These are phyloP conservation scores for Ahaetulla prasina DNA, from an alignment of 2,113 vertebrate species.

Conservation along the genomic window DNA sequence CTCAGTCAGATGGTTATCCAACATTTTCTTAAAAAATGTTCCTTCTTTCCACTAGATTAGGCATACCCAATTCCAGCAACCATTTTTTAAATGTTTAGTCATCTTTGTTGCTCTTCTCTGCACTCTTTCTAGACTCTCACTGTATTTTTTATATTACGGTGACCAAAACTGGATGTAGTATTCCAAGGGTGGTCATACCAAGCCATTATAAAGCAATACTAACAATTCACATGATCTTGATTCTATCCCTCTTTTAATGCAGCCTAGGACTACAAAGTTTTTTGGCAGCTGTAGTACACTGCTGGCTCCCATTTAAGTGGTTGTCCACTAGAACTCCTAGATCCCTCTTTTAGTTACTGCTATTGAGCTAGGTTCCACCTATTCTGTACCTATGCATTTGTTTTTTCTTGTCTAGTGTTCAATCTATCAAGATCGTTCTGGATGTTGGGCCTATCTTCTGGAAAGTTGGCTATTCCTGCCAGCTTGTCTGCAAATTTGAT, in stretches of 20 bases:
- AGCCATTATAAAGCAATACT: background rate
- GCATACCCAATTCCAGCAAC: background rate
- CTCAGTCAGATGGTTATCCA: no score
- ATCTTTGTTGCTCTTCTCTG: background rate
- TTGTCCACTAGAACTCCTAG: background rate
- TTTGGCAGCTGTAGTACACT: background rate
- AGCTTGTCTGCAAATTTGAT: background rate
- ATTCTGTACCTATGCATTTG: background rate
- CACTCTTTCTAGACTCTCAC: background rate
- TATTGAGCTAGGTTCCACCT: background rate
- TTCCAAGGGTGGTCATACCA: background rate
- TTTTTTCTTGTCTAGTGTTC: background rate
- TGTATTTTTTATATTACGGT: background rate
- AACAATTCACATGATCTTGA: background rate
- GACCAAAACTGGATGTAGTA: background rate
- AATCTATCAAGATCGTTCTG: background rate
- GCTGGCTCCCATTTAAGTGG: background rate
- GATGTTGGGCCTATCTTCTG: background rate
- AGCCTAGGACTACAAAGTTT: background rate
- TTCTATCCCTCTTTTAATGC: background rate
- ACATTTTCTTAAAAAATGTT: no score
- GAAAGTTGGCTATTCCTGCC: background rate
- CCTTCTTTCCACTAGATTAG: background rate
- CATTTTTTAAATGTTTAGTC: background rate
- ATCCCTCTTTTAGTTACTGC: background rate